Evolutionary conservation across 2,888 invertebrate species (phyloP).

Genomic region (Lasiommata megera): DNA sequence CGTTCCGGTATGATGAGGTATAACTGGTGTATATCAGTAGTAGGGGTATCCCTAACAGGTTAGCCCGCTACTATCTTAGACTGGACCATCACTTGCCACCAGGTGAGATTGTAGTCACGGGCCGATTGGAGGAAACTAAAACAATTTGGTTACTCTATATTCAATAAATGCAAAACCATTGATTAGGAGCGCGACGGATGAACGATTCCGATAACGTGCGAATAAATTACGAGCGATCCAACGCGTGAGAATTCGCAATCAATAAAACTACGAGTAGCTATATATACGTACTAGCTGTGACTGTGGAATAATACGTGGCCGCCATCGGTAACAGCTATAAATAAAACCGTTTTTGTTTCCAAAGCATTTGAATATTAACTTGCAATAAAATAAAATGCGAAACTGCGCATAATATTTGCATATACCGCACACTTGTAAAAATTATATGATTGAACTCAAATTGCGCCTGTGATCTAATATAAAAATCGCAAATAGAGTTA

Average conservation of each 20-base stretch:
- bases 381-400: background rate
- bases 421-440: background rate
- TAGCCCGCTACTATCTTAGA: too few species aligned
- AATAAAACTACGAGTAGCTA: constrained; percentile 17
- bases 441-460: too few species aligned
- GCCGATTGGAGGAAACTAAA: too few species aligned
- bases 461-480: too few species aligned
- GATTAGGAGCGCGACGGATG: constrained; percentile 18
- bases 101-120: too few species aligned
- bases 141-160: background rate
- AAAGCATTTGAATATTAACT: constrained; percentile 15
- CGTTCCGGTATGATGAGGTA: too few species aligned
- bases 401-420: background rate
- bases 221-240: constrained; percentile 14
- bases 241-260: constrained; percentile 23
- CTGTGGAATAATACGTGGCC: background rate
- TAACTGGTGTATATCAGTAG: too few species aligned
- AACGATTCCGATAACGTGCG: constrained; percentile 21
- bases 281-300: background rate
- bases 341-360: constrained; percentile 14
- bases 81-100: too few species aligned
- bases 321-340: constrained; percentile 8
- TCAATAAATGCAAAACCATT: constrained; percentile 14
- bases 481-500: too few species aligned
- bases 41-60: too few species aligned